Conservation (phyloP, 2,888 invertebrate genomes). For the Parelbella ahira region DNA sequence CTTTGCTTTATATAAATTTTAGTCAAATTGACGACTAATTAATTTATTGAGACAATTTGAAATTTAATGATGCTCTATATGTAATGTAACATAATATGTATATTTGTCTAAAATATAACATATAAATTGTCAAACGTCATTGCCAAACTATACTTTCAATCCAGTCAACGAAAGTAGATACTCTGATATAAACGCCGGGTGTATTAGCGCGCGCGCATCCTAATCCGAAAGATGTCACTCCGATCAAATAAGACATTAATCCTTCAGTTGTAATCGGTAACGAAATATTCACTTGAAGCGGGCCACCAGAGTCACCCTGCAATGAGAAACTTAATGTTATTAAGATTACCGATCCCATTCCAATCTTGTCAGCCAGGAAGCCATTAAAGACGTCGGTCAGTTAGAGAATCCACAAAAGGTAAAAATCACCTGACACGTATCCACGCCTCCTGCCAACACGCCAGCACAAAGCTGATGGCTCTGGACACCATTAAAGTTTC, state of each 20-base stretch:
- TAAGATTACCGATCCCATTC: no score
- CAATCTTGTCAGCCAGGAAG: no score
- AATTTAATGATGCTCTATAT: no score
- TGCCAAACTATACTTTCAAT: constrained; percentile 36
- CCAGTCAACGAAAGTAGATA: constrained; percentile 36
- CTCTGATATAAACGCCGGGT: constrained; percentile 39
- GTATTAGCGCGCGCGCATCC: constrained; percentile 32
- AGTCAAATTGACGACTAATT: no score
- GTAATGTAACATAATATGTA: no score
- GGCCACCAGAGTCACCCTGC: constrained; percentile 41
- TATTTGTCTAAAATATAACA: no score
- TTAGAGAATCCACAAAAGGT: no score
- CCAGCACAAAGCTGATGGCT: constrained; percentile 59
- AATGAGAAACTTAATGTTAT: no score
- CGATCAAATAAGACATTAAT: constrained; percentile 34
- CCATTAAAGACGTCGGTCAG: no score
- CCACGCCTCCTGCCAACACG: constrained; percentile 52
- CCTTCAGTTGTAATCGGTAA: constrained; percentile 32
- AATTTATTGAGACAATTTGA: no score
- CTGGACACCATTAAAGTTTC: constrained; percentile 49
- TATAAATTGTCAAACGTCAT: no score
- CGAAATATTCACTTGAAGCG: constrained; percentile 36
- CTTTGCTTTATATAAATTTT: no score
- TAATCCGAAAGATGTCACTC: constrained; percentile 39
- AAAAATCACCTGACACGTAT: constrained; percentile 64